Base-by-base conservation (phyloP, 2,888 invertebrate genomes). In the Neria commutata region DNA sequence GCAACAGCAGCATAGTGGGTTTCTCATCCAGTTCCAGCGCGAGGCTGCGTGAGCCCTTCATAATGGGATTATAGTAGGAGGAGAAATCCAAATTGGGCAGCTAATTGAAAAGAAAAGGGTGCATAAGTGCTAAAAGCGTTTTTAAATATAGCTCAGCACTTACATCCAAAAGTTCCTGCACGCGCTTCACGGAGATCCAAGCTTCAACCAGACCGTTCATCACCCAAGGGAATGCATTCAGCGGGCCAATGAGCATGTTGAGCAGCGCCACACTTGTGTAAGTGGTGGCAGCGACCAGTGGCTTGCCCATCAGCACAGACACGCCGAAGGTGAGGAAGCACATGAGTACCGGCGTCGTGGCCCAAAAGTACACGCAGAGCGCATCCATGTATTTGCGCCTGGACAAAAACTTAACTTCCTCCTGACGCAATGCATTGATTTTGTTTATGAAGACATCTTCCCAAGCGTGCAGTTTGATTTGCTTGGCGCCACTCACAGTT, bases 211-310 rank as follows among this genome's bases (percentile, higher is more conserved):
- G 83, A 0, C 98, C 98, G 81, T 97, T 98, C 19, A 99, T 83
- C 2, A 98, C 98, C 98, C 98, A 99, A 0, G 98, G 98, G 81
- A 98, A 96, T 0, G 97, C 94, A 83, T 99, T 99, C 59, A 99
- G 81, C 0, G 98, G 98, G 54, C 90, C 88, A 69, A 98, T 98
- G 60, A 99, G 84, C 92, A 99, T 97, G 78, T 97, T 95, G 61
- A 99, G 88, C 55, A 99, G 84, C 0, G 98, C 95, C 67, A 99
- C 89, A 65, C 92, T 92, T 0, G 98, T 98, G 74, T 98, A 99
- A 1, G 94, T 95, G 56, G 91, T 94, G 21, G 96, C 91, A 2
- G 98, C 95, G 17, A 76, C 54, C 10, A 98, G 84, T 49, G 87
- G 83, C 83, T 91, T 85, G 60, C 94, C 90, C 67, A 92, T 77